Base-by-base conservation (phyloP, 2,113 vertebrate genomes). In the Ginglymostoma cirratum region DNA sequence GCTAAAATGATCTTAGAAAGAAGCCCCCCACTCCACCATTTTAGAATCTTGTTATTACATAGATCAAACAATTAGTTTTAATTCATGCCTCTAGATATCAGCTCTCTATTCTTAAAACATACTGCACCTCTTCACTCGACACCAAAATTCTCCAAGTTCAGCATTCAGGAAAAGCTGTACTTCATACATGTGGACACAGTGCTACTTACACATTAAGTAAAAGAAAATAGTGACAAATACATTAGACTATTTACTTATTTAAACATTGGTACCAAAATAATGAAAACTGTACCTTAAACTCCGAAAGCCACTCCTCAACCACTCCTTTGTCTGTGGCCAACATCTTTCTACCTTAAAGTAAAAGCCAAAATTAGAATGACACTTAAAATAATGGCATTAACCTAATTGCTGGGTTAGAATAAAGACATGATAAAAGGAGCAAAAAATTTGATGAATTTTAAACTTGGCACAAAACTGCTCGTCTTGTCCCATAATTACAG, bases 251-350 rank as follows among this genome's bases (percentile, higher is more conserved):
- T n/a, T 83, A 15, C 78, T 83, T 17, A 83, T 83, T 83, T 83
- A 38, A 83, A 83, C 4, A 45, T 83, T 19, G 17, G 87, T 14
- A 65, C 30, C 4, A 12, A 89, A 89, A n/a, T 69, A 34, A 5
- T 7, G 27, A 24, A 97, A 93, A 93, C 5, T 19, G 17, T 97
- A 99, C 99, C 99, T 99, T 99, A 98, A 98, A 99, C 96, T 99
- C 99, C 96, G 99, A 99, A 96, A 99, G 98, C 99, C 99, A 99
- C 96, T 99, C 99, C 97, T 99, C 99, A 97, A 99, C 99, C 97
- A 98, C 96, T 96, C 99, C 99, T 98, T 98, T 98, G 97, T 99
- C 99, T 97, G 98, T 98, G 97, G 98, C 98, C 98, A 99, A 98
- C 99, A 99, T 99, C 97, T 98, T 99, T 98, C 67, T 72, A 72